Evolutionary conservation across 2,113 vertebrate genomes (phyloP).

Genomic region (Candoia aspera): DNA sequence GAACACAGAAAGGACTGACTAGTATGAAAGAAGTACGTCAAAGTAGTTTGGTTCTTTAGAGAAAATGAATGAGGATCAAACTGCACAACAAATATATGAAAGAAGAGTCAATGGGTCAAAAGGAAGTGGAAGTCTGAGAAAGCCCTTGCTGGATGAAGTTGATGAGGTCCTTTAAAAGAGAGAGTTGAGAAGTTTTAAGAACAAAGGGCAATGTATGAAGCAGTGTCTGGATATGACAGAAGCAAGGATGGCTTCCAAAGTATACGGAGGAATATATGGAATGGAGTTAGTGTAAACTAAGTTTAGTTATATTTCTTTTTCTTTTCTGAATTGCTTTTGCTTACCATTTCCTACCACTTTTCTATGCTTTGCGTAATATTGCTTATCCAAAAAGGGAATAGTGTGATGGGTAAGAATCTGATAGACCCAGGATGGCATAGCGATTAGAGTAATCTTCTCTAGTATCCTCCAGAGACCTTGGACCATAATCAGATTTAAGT

Average conservation of each 20-base stretch:
- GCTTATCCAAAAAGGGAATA: neutral
- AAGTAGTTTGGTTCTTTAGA: neutral
- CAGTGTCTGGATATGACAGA: neutral
- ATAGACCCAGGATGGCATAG: neutral
- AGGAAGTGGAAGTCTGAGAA: neutral
- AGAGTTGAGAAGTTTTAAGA: neutral
- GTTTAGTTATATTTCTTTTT: neutral
- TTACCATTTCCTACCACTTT: neutral
- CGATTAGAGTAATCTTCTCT: neutral
- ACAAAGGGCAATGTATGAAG: neutral
- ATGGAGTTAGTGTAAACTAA: neutral
- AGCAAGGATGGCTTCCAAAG: neutral
- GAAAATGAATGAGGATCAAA: neutral
- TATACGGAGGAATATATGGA: neutral
- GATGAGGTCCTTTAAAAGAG: neutral
- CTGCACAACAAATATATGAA: neutral
- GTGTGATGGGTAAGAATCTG: neutral
- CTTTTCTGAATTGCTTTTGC: neutral
- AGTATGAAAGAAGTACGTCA: neutral
- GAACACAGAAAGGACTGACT: neutral
- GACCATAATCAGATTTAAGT: neutral
- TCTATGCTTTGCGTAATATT: neutral
- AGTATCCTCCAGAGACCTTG: neutral
- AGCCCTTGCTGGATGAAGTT: neutral
- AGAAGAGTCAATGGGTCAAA: neutral